These are phyloP conservation scores for Barbus barbus DNA, from an alignment of 2,113 vertebrate genomes.

Conservation along the genomic window DNA sequence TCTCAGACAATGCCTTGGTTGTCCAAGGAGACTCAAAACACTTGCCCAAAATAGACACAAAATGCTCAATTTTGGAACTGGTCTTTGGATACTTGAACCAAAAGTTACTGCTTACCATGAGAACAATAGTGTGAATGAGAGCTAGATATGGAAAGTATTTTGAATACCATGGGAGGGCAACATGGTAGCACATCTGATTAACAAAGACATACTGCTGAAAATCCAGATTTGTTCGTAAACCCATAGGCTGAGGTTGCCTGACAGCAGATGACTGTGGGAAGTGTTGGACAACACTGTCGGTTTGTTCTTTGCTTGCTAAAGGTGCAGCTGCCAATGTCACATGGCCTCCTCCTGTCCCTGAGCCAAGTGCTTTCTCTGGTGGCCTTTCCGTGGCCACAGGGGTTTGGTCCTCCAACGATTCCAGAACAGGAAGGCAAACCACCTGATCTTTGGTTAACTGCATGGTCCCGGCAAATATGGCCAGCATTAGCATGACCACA, in stretches of 20 bases:
- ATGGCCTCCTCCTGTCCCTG: conserved; percentile 68
- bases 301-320: conserved; percentile 74
- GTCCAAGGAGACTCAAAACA: conserved; percentile 99
- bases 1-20: conserved; percentile 95
- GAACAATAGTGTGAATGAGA: conserved; percentile 95
- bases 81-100: conserved; percentile 99
- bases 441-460: conserved; percentile 98
- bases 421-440: conserved; percentile 92
- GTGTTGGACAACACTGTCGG: conserved; percentile 72
- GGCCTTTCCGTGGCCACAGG: conserved; percentile 54
- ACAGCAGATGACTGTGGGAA: conserved; percentile 69
- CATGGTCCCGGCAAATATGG: conserved; percentile 99
- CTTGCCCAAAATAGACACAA: conserved; percentile 95
- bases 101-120: conserved; percentile 99
- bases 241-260: conserved; percentile 77
- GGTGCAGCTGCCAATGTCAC: conserved; percentile 73
- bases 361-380: conserved; percentile 54
- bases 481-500: conserved; percentile 97
- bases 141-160: conserved; percentile 99
- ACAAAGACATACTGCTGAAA: conserved; percentile 99
- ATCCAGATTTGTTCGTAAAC: conserved; percentile 92
- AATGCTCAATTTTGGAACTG: conserved; percentile 98
- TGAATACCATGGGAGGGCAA: conserved; percentile 97
- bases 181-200: conserved; percentile 99
- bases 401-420: conserved; percentile 69